Evolutionary conservation across 2,888 invertebrate genomes (phyloP), one percentile per base, ranked within the genome.

Genomic region (Blastobasis adustella): DNA sequence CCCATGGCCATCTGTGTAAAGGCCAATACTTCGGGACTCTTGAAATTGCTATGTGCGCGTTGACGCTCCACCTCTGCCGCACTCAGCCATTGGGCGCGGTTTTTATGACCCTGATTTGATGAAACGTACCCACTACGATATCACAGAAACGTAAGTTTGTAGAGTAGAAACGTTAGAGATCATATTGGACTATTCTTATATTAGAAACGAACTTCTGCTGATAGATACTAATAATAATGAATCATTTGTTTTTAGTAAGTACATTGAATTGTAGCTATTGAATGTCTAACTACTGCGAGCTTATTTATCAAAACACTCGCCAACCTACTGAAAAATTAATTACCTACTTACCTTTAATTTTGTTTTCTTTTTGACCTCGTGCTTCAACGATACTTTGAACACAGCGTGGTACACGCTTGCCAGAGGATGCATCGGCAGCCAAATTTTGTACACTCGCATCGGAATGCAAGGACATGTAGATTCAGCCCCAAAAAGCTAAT

Each of bases 361-460:
- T 9, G 73, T 63, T 48, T 70, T 69, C 58, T 79, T 82, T 67
- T 82, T 83, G 41, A 69, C 55, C 0, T 85, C 84, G 0, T 65
- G 5, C 58, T 76, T 82, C 49, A 84, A 55, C 7, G 66, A 53
- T 1, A 76, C 66, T 61, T 79, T 82, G 63, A 76, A 85, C 5
- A 84, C 69, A 3, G 68, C 75, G 56, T 84, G 83, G 64, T 74
- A 84, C n/a, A 75, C 70, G 55, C 73, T 72, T 4, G 58, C 44
- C 37, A 54, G 61, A 3, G 60, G 41, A 47, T 82, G 82, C 37
- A 63, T 54, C 3, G 84, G 84, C 37, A 81, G 54, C 84, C 84
- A 85, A 6, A 82, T 56, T 61, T 80, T 83, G 63, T 72, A 71
- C 0, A 85, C 66, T 1, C 83, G 76, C 5, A 85, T 64, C 0